Evolutionary conservation across 2,888 invertebrate genomes (phyloP).

Genomic region (Apotomis capreana): DNA sequence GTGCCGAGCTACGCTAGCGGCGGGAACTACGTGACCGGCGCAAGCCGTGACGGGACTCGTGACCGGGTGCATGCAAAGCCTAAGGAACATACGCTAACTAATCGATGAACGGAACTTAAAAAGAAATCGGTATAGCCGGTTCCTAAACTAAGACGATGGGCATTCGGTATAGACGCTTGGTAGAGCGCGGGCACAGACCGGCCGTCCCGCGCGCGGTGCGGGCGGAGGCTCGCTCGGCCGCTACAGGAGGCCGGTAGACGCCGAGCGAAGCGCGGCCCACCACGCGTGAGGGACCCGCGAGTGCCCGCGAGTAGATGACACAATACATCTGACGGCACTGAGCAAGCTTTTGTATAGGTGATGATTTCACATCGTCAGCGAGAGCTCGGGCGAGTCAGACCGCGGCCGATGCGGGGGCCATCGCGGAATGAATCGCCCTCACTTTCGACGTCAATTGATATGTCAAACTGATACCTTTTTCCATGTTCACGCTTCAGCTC

Average conservation of each 20-base stretch:
- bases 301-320: constrained; percentile 82
- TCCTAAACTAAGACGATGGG: constrained; percentile 78
- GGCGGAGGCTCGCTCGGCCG: constrained; percentile 55
- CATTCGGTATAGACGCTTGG: constrained; percentile 82
- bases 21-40: constrained; percentile 72
- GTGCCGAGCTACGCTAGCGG: constrained; percentile 81
- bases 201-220: constrained; percentile 55
- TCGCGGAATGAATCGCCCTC: constrained; percentile 72
- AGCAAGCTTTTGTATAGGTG: constrained; percentile 81
- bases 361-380: constrained; percentile 72
- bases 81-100: constrained; percentile 80
- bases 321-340: constrained; percentile 85
- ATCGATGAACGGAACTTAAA: constrained; percentile 81
- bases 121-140: constrained; percentile 80
- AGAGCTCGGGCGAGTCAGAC: constrained; percentile 75
- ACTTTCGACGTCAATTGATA: constrained; percentile 75
- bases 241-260: constrained; percentile 54
- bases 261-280: constrained; percentile 53
- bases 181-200: constrained; percentile 74
- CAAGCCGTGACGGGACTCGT: constrained; percentile 77
- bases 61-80: constrained; percentile 83
- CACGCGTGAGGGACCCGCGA: constrained; percentile 58
- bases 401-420: constrained; percentile 54
- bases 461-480: constrained; percentile 93
- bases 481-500: constrained; percentile 99